Evolutionary conservation across 2,113 vertebrate species (phyloP), one percentile per base, ranked within the genome.

Genomic region (Lanius ludovicianus): DNA sequence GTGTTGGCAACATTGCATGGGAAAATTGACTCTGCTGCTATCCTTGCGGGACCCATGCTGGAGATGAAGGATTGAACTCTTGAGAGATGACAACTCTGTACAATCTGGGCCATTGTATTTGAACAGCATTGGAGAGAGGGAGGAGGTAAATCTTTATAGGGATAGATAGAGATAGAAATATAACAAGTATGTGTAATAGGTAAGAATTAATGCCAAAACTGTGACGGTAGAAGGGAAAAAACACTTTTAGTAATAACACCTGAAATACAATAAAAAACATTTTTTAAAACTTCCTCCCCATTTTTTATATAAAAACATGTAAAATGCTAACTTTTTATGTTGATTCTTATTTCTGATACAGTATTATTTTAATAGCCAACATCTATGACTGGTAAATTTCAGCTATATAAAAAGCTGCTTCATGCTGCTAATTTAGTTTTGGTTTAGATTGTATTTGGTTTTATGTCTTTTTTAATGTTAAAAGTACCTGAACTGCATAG

Each of bases 11-110:
- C 79, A 87, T 95, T 52, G 77, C 91, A 83, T 97, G 80, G 71
- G 87, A 91, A 96, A 97, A 95, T 79, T 95, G 89, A 63, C 77
- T 93, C 69, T 90, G 76, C 89, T 89, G 82, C 82, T 94, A 8
- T 89, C 89, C 82, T 79, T 90, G 76, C 0, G 31, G 83, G 84
- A 91, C 87, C 63, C 62, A 35, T 47, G 82, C 89, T 94, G 75
- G 65, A 94, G 88, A 44, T 65, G 84, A 73, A 86, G 83, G 76
- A 69, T 89, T 95, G 82, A 21, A n/a, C 56, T 89, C 64, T 44
- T 68, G 64, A 79, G 79, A 82, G 87, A 94, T 69, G 79, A 96
- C 75, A 79, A 46, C 92, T 77, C 67, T 39, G 30, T 63, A 73
- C 10, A 22, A n/a, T 85, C 67, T 88, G 63, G 31, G 50, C 92